Base-by-base conservation (phyloP, 2,888 invertebrate species). In the Stenodema calcarata region DNA sequence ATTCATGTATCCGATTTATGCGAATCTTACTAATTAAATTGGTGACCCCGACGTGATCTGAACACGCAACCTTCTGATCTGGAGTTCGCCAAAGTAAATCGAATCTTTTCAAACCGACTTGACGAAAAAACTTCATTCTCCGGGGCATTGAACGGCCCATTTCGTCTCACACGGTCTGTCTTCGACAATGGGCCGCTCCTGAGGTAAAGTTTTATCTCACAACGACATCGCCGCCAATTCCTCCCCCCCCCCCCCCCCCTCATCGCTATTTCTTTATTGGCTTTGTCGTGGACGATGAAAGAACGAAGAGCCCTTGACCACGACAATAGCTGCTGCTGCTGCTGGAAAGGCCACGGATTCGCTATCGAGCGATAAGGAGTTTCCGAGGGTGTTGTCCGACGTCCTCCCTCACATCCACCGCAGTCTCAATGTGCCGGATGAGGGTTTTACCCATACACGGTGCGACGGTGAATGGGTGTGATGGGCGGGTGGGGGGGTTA, bases 331-430 rank as follows among this genome's bases (percentile, higher is more conserved):
- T 35, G 23, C 23, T 11, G 9, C n/a, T n/a, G n/a, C n/a, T 4
- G 69, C 28, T 2, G 54, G 54, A 54, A 2, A 23, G 78, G 27
- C 41, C 30, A 35, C 78, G 78, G 78, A 78, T 78, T 78, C n/a
- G 78, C 78, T 78, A 78, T 78, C n/a, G 78, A 78, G 78, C 78
- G 78, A 78, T 78, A 78, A 78, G 78, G 42, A 35, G 54, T n/a
- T 54, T n/a, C 78, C 18, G n/a, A n/a, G n/a, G n/a, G n/a, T n/a
- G n/a, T n/a, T n/a, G 42, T 16, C 35, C 35, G 4, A 7, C 7
- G 35, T 35, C 4, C n/a, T n/a, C 73, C n/a, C 73, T 23, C 7
- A 73, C 2, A 18, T 54, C 54, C 11, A 3, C 54, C 18, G 54
- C 54, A 54, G 54, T 54, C 54, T 18, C n/a, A 54, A 11, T 16